Evolutionary conservation across 1,140 invertebrate genomes (phyloP), one percentile per base, ranked within the genome.

Genomic region (Pogonomyrmex barbatus): DNA sequence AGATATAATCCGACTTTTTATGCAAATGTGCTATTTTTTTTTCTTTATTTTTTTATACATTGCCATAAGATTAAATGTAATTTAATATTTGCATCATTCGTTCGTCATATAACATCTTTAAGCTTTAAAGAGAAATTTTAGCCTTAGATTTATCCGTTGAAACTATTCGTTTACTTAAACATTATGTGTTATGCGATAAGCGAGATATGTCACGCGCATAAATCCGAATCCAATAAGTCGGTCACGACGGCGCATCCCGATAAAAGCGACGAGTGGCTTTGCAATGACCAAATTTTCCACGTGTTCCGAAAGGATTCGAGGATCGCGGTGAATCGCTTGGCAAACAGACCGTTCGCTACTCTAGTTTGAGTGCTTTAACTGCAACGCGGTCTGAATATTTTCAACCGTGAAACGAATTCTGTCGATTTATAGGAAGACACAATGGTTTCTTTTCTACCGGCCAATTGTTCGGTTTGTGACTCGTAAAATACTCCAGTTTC

Each of bases 271-370:
- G 56, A 50, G 42, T 83, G 54, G 54, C 60, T 75, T 83, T 83
- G 56, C 76, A 83, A 75, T 60, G 54, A 83, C 42, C 68, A 75
- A 75, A 83, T 75, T 73, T 73, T 36, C 68, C 54, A 30, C 47
- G 54, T 73, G 79, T 58, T 73, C 68, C 54, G n/a, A 83, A 83
- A 75, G 68, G 68, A 88, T 85, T 88, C 39, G 58, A 52, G 47
- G 33, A 63, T 50, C 39, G 47, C 56, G 14, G 10, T 45, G 58
- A 67, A 77, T 60, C 36, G 33, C 12, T 1, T 6, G 24, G 36
- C 58, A 88, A 86, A 89, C 87, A 89, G 62, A 89, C 70, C 65
- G 65, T 63, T 81, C 52, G 73, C 73, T 71, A 8, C 30, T 78
- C 30, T 45, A 50, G 10, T 8, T 63, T 60, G 85, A 86, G 68